phyloP scores from a whole-genome alignment of 2,113 vertebrate genomes.

The Micronycteris hirsuta region DNA sequence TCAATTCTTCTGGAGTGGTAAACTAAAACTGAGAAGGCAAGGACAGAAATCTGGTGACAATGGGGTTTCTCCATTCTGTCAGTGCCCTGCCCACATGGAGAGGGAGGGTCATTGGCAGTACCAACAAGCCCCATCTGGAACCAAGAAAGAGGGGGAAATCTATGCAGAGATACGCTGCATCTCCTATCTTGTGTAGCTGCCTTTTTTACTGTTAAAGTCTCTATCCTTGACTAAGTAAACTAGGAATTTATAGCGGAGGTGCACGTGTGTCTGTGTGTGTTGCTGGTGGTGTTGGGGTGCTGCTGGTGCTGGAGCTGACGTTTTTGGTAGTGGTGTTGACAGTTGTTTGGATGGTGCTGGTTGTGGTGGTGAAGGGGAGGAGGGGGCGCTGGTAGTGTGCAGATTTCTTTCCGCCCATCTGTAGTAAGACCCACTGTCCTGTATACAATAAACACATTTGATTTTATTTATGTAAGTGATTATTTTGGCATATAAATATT shows the following conservation, averaged over 20 bases:
- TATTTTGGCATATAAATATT: background rate
- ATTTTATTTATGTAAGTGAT: background rate
- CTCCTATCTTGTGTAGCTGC: background rate
- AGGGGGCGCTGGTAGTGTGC: background rate
- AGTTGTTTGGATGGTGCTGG: background rate
- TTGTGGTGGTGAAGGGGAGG: background rate
- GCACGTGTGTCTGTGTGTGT: background rate
- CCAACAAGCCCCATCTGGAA: background rate
- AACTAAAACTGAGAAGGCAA: background rate
- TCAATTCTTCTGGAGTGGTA: background rate
- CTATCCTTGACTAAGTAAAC: background rate
- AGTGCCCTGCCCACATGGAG: background rate
- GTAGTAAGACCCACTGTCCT: background rate
- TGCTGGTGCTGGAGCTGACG: too few relatives aligned
- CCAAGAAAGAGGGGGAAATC: background rate
- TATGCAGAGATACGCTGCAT: background rate
- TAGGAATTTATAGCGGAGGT: background rate
- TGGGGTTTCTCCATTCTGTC: background rate
- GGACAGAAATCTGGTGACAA: background rate
- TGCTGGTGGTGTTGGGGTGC: background rate
- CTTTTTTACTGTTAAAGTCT: background rate
- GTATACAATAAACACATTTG: background rate
- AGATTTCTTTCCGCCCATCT: background rate
- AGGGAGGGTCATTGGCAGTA: background rate
- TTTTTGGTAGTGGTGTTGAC: background rate